phyloP scores from a whole-genome alignment of 2,888 invertebrate species.

The Dryomyza anilis region DNA sequence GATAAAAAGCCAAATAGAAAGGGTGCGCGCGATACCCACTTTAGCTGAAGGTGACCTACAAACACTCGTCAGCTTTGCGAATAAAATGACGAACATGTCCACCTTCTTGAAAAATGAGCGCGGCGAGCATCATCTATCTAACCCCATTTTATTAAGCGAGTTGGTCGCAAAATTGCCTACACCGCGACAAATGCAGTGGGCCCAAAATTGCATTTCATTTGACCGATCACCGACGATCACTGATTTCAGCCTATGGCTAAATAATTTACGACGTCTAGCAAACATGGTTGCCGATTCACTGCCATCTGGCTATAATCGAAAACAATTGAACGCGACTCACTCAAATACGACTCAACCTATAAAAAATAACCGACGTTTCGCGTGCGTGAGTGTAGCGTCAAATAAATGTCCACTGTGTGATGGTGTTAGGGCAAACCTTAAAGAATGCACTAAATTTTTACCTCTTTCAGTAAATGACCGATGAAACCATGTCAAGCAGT shows the following conservation, averaged over 20 bases:
- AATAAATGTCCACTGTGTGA: background rate
- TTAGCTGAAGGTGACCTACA: background rate
- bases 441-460: conserved; percentile 9
- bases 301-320: background rate
- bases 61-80: too few species aligned
- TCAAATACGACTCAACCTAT: background rate
- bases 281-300: conserved; percentile 4
- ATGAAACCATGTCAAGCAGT: conserved; percentile 15
- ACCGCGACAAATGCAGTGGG: conserved; percentile 24
- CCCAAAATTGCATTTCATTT: conserved; percentile 15
- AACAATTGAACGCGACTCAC: background rate
- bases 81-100: conserved; percentile 21
- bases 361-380: background rate
- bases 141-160: conserved; percentile 21
- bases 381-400: background rate
- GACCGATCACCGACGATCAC: background rate
- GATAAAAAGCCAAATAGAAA: background rate
- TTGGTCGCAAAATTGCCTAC: conserved; percentile 28
- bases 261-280: background rate
- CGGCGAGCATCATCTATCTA: background rate
- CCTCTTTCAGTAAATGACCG: background rate
- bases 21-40: background rate
- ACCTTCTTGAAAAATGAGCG: conserved; percentile 20
- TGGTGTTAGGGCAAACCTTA: background rate
- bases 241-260: conserved; percentile 15